Evolutionary conservation across 37 sponge, comb jelly and placozoan genomes (phyloP).

Genomic region (Axinella damicornis): DNA sequence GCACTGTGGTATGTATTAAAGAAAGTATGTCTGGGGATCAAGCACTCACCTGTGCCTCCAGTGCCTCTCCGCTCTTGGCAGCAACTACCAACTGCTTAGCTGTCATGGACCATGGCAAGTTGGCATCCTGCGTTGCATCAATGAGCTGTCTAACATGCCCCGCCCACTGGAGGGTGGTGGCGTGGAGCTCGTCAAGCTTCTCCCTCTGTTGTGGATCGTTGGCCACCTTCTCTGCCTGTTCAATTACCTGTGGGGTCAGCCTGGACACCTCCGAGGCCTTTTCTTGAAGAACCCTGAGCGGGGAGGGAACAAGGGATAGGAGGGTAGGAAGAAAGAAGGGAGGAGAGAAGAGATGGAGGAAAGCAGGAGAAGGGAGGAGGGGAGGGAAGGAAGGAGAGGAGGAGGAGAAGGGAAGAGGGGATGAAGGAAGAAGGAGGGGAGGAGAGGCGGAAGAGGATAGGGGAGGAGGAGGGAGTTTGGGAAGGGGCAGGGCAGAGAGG

Average conservation of each 20-base stretch:
- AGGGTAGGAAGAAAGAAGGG: background rate
- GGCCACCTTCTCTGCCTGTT: conserved; percentile 43
- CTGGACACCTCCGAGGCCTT: conserved; percentile 49
- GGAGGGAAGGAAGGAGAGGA: no score
- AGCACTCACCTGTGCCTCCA: conserved; percentile 50
- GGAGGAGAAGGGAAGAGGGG: no score
- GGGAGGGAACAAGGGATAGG: background rate
- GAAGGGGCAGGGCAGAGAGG: no score
- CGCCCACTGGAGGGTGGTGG: conserved; percentile 50
- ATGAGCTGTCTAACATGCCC: conserved; percentile 61
- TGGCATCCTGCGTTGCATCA: conserved; percentile 65
- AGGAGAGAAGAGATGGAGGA: background rate
- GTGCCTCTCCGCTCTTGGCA: conserved; percentile 40
- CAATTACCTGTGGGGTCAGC: conserved; percentile 59
- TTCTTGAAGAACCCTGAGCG: conserved; percentile 34
- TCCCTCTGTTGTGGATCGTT: background rate
- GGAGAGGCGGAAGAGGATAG: no score
- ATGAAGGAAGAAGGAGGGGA: no score
- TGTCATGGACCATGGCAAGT: conserved; percentile 77
- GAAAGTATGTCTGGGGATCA: no score
- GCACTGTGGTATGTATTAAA: no score
- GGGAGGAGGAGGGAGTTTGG: no score
- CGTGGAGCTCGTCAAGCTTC: conserved; percentile 21
- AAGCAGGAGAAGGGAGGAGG: no score
- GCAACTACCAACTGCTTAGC: conserved; percentile 61